phyloP scores from a whole-genome alignment of 2,888 invertebrate genomes.

The Orchesellides sinensis region DNA sequence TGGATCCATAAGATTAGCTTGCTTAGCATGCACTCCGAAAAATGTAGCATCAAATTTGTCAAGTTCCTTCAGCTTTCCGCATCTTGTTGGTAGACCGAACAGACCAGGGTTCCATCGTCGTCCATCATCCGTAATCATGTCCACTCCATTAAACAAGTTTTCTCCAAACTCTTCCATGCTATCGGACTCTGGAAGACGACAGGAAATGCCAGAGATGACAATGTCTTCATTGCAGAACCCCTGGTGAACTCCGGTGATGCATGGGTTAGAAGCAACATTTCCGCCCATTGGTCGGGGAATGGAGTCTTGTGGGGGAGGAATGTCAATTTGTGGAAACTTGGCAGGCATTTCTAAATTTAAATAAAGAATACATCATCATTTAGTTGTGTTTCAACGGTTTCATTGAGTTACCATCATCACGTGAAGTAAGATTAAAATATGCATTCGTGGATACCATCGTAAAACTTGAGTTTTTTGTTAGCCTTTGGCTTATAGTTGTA shows the following conservation, averaged over 20 bases:
- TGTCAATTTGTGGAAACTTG: conserved; percentile 81
- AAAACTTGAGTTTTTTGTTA: no score
- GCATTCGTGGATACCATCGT: no score
- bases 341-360: conserved; percentile 81
- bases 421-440: no score
- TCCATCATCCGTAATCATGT: conserved; percentile 73
- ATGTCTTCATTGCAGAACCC: conserved; percentile 83
- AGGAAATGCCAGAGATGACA: conserved; percentile 82
- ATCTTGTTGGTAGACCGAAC: conserved; percentile 84
- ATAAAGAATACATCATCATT: no score
- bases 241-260: conserved; percentile 75
- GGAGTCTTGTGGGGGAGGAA: conserved; percentile 75
- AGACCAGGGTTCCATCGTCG: conserved; percentile 72
- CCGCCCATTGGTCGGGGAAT: conserved; percentile 22
- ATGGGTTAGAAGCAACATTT: conserved; percentile 29
- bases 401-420: no score
- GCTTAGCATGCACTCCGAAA: conserved; percentile 94
- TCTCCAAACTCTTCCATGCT: conserved; percentile 95
- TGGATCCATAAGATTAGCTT: conserved; percentile 95
- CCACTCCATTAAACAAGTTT: conserved; percentile 88
- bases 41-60: conserved; percentile 91
- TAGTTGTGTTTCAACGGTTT: no score
- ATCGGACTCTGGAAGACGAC: conserved; percentile 92
- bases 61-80: conserved; percentile 90
- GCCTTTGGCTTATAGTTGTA: no score